These are phyloP conservation scores for Astropecten irregularis DNA, from an alignment of 53 echinoderm and acorn worm genomes.

Conservation along the genomic window DNA sequence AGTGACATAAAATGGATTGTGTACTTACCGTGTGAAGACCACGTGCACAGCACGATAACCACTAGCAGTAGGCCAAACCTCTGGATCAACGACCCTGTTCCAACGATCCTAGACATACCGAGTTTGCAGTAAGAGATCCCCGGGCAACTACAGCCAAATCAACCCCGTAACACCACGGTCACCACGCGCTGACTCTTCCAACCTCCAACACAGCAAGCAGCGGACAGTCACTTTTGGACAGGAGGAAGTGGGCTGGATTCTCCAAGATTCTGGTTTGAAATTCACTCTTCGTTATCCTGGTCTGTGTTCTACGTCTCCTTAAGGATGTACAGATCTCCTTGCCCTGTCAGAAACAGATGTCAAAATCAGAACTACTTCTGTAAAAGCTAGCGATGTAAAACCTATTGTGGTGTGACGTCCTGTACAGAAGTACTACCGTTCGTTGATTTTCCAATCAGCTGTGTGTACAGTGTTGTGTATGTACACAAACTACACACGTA, in stretches of 20 bases:
- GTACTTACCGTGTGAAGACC: constrained; percentile 42
- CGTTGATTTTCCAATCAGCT: neutral
- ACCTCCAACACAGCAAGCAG: neutral
- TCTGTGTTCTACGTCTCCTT: no score
- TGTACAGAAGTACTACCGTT: neutral
- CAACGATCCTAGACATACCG: constrained; percentile 27
- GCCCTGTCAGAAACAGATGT: neutral
- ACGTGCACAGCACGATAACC: constrained; percentile 38
- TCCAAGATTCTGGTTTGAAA: no score
- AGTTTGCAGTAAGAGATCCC: constrained; percentile 33
- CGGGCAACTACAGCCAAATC: constrained; percentile 26
- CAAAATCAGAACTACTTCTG: no score
- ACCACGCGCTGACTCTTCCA: neutral
- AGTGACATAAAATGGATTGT: no score
- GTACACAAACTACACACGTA: neutral
- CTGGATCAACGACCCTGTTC: constrained; percentile 23
- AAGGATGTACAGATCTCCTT: neutral
- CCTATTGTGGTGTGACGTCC: neutral
- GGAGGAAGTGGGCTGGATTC: neutral
- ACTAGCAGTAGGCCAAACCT: constrained; percentile 22
- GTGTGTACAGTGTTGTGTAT: neutral
- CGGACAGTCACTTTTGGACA: neutral
- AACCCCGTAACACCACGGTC: constrained; percentile 8
- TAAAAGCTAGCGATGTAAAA: neutral
- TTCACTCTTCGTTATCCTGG: no score